A percentile compares a stretch with the other conserved stretches of the same genome.
phyloP scores from a whole-genome alignment of 2,797 vertebrate species.

The Falco naumanni region DNA sequence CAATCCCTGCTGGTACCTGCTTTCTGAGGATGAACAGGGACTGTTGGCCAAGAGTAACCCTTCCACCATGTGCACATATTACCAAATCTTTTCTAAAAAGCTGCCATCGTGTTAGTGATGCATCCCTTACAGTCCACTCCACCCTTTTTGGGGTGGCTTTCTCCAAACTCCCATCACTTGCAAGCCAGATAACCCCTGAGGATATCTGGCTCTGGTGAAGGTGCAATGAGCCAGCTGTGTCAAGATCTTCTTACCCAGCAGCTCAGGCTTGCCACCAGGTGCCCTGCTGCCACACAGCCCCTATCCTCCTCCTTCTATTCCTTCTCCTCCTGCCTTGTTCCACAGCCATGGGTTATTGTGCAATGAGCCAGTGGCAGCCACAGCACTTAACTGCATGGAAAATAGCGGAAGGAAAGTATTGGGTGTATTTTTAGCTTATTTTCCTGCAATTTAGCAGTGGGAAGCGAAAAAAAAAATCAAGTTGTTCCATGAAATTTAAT shows the following conservation, averaged over 20 bases:
- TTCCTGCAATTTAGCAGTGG: slow-evolving; percentile 32
- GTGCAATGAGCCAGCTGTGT: neutral
- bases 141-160: neutral
- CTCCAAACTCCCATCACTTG: neutral
- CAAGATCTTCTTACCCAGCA: neutral
- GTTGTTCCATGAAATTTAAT: neutral
- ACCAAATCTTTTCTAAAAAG: neutral
- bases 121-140: neutral
- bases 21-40: neutral
- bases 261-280: neutral
- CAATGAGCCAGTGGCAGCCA: neutral
- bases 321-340: neutral
- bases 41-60: neutral
- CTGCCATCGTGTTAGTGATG: neutral
- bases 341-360: neutral
- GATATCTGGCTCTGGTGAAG: neutral
- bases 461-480: neutral
- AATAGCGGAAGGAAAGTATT: slow-evolving; percentile 43
- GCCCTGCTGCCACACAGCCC: neutral
- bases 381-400: slow-evolving; percentile 26
- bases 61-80: neutral
- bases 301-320: neutral
- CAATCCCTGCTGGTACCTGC: neutral
- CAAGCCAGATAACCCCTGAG: neutral
- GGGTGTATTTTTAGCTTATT: slow-evolving; percentile 51